Evolutionary conservation across 2,113 vertebrate species (phyloP), one percentile per base, ranked within the genome.

Genomic region (Oryzias celebensis): DNA sequence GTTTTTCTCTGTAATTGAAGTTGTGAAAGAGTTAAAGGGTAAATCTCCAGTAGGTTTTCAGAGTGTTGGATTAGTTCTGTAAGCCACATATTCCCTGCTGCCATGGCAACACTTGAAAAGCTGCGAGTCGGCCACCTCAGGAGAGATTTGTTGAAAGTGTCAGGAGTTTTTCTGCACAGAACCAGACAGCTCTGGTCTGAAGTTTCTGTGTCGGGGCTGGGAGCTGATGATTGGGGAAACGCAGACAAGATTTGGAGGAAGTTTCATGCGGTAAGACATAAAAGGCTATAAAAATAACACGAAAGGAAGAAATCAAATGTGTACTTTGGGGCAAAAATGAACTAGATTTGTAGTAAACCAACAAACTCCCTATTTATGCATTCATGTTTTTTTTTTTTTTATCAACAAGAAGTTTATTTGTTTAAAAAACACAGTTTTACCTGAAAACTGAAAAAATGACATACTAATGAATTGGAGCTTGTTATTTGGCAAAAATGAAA

Each of bases 31-130:
- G 69, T 84, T 82, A 75, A 78, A 50, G 43, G 20, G 2, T 41
- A 26, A 23, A 23, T 7, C 52, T 42, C 24, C 5, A 0, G 31
- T 36, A 55, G 54, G 63, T 26, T 63, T 24, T 53, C 26, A 59
- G 24, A 28, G 57, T 18, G 57, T 46, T 83, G 71, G 82, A 83
- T 82, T 61, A 67, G 46, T 76, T 85, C 70, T 75, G 61, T 81
- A 23, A 26, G 52, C 51, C 68, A 55, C 55, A 65, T 77, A 65
- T 76, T 76, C 73, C 68, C 16, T 1, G 42, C 75, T 59, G 72
- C 77, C 78, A 88, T 90, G 81, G 71, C 63, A 83, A 92, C 89
- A 1, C 52, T 26, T 76, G 63, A 78, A 81, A 77, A 83, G 74
- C 68, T 58, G 63, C 23, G 57, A 47, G 68, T 44, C 16, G 48